Percentiles rank a stretch among this genome's conserved stretches.
phyloP scores from a whole-genome alignment of 2,797 vertebrate genomes.

The Carduelis carduelis region DNA sequence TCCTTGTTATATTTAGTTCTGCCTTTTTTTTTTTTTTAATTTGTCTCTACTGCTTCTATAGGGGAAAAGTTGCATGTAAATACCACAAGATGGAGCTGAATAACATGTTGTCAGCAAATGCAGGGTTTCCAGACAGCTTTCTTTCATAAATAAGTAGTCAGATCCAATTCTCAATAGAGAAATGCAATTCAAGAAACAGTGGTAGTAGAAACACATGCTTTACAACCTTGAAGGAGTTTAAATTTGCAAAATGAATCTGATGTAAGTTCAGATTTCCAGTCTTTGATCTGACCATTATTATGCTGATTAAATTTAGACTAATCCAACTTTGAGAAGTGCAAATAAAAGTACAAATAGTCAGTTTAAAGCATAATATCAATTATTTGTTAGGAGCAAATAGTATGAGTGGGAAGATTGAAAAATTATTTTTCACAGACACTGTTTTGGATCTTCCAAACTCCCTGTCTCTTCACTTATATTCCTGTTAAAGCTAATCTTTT shows the following conservation, averaged over 20 bases:
- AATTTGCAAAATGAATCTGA: conserved; percentile 26
- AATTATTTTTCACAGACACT: neutral
- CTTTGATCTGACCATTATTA: neutral
- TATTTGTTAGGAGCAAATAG: neutral
- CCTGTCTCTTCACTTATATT: neutral
- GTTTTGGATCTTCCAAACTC: neutral
- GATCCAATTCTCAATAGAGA: conserved; percentile 17
- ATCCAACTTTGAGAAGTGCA: conserved; percentile 2
- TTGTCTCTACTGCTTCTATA: neutral
- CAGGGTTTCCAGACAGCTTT: neutral
- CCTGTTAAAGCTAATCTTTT: neutral
- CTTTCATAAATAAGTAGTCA: conserved; percentile 1
- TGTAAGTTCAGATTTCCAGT: conserved; percentile 5
- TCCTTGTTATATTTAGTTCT: neutral
- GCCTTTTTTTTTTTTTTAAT: neutral
- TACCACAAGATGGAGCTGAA: conserved; percentile 73
- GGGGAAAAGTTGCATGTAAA: conserved; percentile 15
- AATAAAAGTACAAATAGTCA: neutral
- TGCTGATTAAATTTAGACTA: neutral
- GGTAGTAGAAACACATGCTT: conserved; percentile 14
- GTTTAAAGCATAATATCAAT: neutral
- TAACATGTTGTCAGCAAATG: conserved; percentile 17
- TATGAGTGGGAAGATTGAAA: neutral
- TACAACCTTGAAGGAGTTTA: neutral
- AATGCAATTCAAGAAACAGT: conserved; percentile 28